Evolutionary conservation across 2,797 vertebrate genomes (phyloP).

Genomic region (Sebastes hubbsi): DNA sequence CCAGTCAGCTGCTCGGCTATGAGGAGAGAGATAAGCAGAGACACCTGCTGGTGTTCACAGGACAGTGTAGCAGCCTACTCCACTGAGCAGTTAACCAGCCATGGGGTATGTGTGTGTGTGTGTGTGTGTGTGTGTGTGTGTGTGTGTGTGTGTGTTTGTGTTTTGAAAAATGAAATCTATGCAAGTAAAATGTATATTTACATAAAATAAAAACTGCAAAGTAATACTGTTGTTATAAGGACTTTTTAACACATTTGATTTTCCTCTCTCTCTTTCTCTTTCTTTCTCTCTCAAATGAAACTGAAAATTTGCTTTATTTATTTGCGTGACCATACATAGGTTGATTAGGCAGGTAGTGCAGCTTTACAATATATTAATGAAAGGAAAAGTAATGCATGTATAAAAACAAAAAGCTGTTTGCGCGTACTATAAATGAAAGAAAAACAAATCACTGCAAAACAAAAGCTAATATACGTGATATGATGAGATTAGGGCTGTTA

Average conservation of each 20-base stretch:
- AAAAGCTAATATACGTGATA: background rate
- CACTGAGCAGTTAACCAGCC: constrained; percentile 36
- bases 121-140: background rate
- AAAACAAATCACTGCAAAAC: background rate
- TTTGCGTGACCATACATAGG: background rate
- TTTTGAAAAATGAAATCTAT: background rate
- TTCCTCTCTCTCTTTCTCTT: background rate
- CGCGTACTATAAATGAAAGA: background rate
- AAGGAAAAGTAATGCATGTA: background rate
- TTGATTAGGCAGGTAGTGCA: background rate
- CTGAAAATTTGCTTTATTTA: background rate
- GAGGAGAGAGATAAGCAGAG: constrained; percentile 49
- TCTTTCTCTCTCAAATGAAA: background rate
- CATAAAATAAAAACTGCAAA: background rate
- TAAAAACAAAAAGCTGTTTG: background rate
- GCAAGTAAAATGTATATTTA: background rate
- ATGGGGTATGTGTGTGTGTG: background rate
- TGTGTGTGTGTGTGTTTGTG: background rate
- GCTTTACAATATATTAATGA: background rate
- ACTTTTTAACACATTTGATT: background rate
- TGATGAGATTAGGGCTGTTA: background rate
- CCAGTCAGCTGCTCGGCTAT: constrained; percentile 3
- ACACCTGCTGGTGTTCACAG: constrained; percentile 67
- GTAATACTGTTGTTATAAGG: background rate
- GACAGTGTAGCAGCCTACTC: constrained; percentile 17